A percentile compares a stretch with the other conserved stretches of the same genome.
These are phyloP conservation scores for Poicephalus gulielmi DNA, from an alignment of 2,113 vertebrate species.

Conservation along the genomic window DNA sequence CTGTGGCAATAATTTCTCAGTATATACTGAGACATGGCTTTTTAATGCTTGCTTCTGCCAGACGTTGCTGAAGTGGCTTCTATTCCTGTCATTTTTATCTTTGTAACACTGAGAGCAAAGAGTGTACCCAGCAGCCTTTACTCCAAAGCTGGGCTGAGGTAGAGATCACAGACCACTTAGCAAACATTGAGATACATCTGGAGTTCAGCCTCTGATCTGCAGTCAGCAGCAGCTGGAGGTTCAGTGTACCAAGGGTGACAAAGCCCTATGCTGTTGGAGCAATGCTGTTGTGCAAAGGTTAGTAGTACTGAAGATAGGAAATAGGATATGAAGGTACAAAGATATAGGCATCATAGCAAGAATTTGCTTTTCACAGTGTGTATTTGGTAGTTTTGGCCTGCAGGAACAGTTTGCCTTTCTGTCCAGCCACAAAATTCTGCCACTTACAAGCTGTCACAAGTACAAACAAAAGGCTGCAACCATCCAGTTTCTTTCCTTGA, in stretches of 20 bases:
- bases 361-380: background rate
- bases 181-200: background rate
- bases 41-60: background rate
- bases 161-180: background rate
- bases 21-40: background rate
- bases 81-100: background rate
- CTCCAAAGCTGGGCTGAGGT: background rate
- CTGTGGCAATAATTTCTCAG: background rate
- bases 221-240: background rate
- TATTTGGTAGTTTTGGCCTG: background rate
- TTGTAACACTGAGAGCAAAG: background rate
- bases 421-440: background rate
- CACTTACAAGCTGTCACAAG: background rate
- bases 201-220: background rate
- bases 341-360: background rate
- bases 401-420: background rate
- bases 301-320: background rate
- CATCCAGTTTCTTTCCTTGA: background rate
- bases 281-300: background rate
- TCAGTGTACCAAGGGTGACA: fast-evolving
- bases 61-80: background rate
- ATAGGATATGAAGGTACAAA: background rate
- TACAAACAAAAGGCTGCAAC: background rate
- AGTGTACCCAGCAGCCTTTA: background rate
- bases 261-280: background rate